Evolutionary conservation across 2,113 vertebrate species (phyloP), one percentile per base, ranked within the genome.

Genomic region (Myotis yumanensis): DNA sequence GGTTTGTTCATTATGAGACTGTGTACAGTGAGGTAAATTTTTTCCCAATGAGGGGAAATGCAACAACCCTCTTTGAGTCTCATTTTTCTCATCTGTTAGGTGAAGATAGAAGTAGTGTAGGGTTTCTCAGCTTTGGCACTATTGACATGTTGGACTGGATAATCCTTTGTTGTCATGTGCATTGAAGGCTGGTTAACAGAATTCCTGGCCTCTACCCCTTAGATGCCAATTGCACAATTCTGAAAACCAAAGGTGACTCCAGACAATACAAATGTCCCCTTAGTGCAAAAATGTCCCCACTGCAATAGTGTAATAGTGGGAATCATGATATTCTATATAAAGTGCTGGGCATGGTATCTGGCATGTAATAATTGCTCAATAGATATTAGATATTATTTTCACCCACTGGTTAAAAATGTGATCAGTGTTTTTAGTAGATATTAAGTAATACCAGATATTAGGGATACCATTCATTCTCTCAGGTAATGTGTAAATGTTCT

Each of bases 361-460:
- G 14, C 35, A 80, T 83, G 15, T 57, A 80, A 79, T 48, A 51
- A 72, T 48, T 91, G 4, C 25, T 95, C 54, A 64, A 17, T 40
- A 71, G 32, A 59, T 82, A 54, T 59, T 87, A 48, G 28, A 64
- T 91, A 66, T 48, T 87, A 62, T 73, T 87, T 91, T 91, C 59
- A 84, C 23, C 40, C 28, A 73, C 37, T 91, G 28, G 66, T 69
- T 64, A 57, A 90, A 73, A 71, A 51, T 71, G 7, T 84, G 4
- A 91, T 30, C 9, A 73, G 5, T 82, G 9, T 76, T 95, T 79
- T 93, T 75, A 80, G 46, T 79, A 91, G 4, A 79, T 81, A 84
- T 71, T 91, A 72, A 72, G 80, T 66, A 89, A 66, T 20, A 59
- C 5, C 57, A 43, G 40, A 46, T 92, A 54, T 35, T 46, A 91